A percentile compares a stretch with the other conserved stretches of the same genome.
Evolutionary conservation across 2,888 invertebrate genomes (phyloP).

Genomic region (Bugulina stolonifera): DNA sequence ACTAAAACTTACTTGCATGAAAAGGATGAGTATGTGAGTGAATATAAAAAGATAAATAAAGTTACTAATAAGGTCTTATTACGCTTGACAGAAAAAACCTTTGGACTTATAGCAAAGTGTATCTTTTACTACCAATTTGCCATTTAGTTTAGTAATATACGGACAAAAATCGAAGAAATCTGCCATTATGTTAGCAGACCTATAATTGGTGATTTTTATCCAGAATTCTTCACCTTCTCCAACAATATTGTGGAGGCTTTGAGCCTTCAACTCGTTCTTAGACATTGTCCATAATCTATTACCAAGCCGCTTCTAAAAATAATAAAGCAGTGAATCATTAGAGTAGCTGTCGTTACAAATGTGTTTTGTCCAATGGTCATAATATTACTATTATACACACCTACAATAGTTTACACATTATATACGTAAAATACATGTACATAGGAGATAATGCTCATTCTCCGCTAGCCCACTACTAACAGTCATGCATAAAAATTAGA

Average conservation of each 20-base stretch:
- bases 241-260: background rate
- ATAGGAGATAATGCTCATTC: too few relatives aligned
- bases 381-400: too few relatives aligned
- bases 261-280: background rate
- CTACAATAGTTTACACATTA: too few relatives aligned
- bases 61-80: background rate
- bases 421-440: too few relatives aligned
- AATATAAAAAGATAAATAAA: background rate
- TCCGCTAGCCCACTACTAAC: too few relatives aligned
- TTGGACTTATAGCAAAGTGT: conserved; percentile 22
- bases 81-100: conserved; percentile 16
- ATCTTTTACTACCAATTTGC: background rate
- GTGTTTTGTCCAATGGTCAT: too few relatives aligned
- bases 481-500: too few relatives aligned
- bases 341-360: too few relatives aligned
- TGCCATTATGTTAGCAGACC: conserved; percentile 14
- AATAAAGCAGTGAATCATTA: too few relatives aligned
- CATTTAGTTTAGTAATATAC: conserved; percentile 12
- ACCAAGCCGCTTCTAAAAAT: background rate
- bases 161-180: conserved; percentile 22
- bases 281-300: background rate
- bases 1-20: background rate
- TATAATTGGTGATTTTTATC: conserved; percentile 2
- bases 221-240: conserved; percentile 15
- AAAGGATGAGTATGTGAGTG: too few relatives aligned